Evolutionary conservation across 2,888 invertebrate genomes (phyloP), one percentile per base, ranked within the genome.

Genomic region (Orthonevra nobilis): DNA sequence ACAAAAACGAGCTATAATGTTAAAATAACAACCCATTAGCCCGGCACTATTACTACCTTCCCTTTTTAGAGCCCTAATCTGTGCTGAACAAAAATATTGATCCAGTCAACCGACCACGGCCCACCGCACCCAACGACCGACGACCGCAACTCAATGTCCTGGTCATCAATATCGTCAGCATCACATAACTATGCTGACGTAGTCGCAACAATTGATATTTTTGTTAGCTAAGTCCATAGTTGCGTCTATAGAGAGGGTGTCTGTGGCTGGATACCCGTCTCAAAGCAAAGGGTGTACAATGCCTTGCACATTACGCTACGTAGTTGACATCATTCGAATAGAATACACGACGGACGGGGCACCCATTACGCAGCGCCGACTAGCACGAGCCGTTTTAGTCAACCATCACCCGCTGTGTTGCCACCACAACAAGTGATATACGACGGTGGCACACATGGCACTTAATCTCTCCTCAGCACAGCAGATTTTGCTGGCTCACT

Each of bases 361-460:
- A n/a, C n/a, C n/a, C n/a, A n/a, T n/a, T n/a, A 69, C 38, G 38
- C 14, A 38, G 40, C 56, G 5, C 3, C 23, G 23, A 5, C 34
- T n/a, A 5, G 17, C 14, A 6, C 2, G 17, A 77, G 50, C 32
- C 52, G 44, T 64, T 58, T 36, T 58, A 64, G 72, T 44, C 48
- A 32, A 38, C 17, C 60, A 68, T n/a, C 26, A 17, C 26, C 36
- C 36, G 32, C 30, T 17, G 48, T 73, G 42, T 40, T 54, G n/a
- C 73, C 44, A 48, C 73, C 66, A 73, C 66, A 72, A 79, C 79
- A 73, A 79, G 73, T 79, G 79, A 79, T 73, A 79, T 79, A 73
- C 73, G 73, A 73, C 58, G 72, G 66, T 72, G 77, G 60, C 64
- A 72, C 72, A 72, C 66, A 79, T 79, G 72, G 64, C 77, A 79